Conservation (phyloP, 2,113 vertebrate genomes). For the Plectropomus leopardus region DNA sequence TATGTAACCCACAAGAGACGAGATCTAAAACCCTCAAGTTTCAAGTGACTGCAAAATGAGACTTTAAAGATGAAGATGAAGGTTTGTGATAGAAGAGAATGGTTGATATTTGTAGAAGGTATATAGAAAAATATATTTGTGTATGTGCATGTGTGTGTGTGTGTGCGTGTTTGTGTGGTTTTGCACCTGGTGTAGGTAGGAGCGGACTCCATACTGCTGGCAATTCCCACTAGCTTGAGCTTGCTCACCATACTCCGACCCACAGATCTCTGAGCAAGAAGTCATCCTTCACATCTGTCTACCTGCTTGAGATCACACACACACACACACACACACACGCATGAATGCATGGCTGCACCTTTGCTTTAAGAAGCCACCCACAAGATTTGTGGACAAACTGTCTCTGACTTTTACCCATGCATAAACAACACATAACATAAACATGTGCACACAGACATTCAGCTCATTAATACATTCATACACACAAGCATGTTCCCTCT, state of each 20-base stretch:
- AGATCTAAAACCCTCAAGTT: constrained; percentile 11
- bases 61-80: not conserved
- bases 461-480: constrained; percentile 28
- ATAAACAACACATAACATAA: not conserved
- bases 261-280: constrained; percentile 91
- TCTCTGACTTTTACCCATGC: not conserved
- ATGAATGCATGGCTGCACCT: constrained; percentile 35
- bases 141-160: not conserved
- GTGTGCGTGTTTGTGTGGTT: not conserved
- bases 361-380: constrained; percentile 14
- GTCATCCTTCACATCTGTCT: constrained; percentile 94
- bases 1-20: not conserved
- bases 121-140: not conserved
- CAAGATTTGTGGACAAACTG: not conserved
- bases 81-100: not conserved
- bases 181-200: constrained; percentile 92
- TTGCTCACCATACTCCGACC: constrained; percentile 86
- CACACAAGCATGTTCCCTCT: constrained; percentile 10
- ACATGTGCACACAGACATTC: not conserved
- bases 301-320: constrained; percentile 47
- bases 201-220: constrained; percentile 97
- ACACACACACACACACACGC: constrained; percentile 13
- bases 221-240: constrained; percentile 80
- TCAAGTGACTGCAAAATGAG: not conserved
- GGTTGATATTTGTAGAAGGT: not conserved